Evolutionary conservation across 2,797 vertebrate species (phyloP).

Genomic region (Acanthiza pusilla): DNA sequence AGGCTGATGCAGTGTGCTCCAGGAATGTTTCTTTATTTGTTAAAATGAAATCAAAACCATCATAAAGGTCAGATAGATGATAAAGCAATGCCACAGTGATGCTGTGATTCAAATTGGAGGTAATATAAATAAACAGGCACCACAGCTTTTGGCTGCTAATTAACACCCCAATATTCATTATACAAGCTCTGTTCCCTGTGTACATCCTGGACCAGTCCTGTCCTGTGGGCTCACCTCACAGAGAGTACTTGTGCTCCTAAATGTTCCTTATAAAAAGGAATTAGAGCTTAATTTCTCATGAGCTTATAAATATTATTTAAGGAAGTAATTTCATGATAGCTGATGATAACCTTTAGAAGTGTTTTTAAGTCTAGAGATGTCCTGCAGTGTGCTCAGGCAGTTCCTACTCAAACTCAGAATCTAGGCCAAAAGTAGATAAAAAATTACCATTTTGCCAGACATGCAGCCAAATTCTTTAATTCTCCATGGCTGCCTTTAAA

Average conservation of each 20-base stretch:
- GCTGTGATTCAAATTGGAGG: neutral
- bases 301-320: slow-evolving; percentile 82
- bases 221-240: neutral
- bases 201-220: neutral
- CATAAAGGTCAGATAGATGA: neutral
- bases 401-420: slow-evolving; percentile 85
- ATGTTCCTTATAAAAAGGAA: neutral
- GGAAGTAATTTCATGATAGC: slow-evolving; percentile 81
- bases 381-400: slow-evolving; percentile 79
- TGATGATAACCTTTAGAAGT: slow-evolving; percentile 79
- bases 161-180: neutral
- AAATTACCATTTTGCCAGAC: neutral
- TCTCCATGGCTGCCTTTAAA: neutral
- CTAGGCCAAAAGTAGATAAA: slow-evolving; percentile 48
- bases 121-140: neutral
- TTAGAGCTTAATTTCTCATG: slow-evolving; percentile 66
- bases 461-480: neutral
- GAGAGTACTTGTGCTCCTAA: neutral
- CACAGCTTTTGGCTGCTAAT: neutral
- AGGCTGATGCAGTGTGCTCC: neutral
- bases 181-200: neutral
- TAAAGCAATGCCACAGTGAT: neutral
- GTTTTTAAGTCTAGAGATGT: slow-evolving; percentile 75
- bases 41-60: neutral
- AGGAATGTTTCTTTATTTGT: neutral